Percentiles rank a stretch among this genome's conserved stretches.
These are phyloP conservation scores for Clarias magur DNA, from an alignment of 2,113 vertebrate genomes.

Conservation along the genomic window DNA sequence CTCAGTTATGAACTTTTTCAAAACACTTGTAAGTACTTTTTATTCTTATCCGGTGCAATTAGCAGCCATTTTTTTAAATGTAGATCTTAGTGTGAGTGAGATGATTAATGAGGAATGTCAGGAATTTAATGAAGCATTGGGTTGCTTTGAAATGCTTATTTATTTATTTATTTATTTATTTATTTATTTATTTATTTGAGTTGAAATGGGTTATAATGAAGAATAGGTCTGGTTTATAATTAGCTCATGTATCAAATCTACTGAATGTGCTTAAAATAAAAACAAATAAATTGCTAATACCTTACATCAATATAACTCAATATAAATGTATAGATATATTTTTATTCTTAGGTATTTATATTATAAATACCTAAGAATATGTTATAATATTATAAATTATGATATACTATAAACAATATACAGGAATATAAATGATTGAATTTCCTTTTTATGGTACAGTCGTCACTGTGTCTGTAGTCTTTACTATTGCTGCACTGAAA, in stretches of 20 bases:
- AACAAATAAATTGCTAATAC: background rate
- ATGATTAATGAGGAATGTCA: background rate
- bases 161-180: no score
- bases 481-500: background rate
- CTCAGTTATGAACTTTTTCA: conserved; percentile 98
- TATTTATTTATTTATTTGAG: no score
- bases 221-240: background rate
- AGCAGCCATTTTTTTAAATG: background rate
- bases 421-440: background rate
- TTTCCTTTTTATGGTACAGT: background rate
- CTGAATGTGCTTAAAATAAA: background rate
- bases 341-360: background rate
- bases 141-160: background rate
- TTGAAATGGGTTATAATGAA: background rate
- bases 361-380: no score
- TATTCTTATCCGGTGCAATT: background rate
- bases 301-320: background rate
- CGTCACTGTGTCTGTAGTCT: background rate
- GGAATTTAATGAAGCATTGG: background rate
- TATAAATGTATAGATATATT: background rate
- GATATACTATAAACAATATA: no score
- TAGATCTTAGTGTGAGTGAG: background rate
- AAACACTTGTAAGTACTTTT: conserved; percentile 84
- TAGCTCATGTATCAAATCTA: background rate
- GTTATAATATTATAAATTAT: no score